Conservation (phyloP, 2,888 invertebrate genomes). For the Maniola hyperantus region DNA sequence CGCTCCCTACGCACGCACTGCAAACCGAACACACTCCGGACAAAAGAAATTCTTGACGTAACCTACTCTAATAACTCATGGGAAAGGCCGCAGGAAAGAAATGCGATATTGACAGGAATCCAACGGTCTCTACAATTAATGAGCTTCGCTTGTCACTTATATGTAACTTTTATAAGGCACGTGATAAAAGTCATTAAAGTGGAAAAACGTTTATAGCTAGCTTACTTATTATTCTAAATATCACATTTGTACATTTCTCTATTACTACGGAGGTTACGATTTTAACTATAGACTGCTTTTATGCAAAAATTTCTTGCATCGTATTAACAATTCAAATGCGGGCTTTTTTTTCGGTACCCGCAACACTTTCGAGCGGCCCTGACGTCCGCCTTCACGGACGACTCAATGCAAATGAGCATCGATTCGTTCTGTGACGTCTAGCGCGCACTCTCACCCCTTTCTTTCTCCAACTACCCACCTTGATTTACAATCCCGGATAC, state of each 20-base stretch:
- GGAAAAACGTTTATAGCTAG: conserved; percentile 7
- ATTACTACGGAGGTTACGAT: conserved; percentile 66
- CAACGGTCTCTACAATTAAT: conserved; percentile 40
- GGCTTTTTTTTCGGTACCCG: conserved; percentile 68
- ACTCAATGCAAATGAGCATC: conserved; percentile 79
- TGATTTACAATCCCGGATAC: conserved; percentile 79
- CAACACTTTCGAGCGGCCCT: conserved; percentile 78
- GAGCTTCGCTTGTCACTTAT: conserved; percentile 24
- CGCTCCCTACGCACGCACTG: conserved; percentile 66
- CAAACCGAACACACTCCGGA: conserved; percentile 46
- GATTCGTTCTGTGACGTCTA: conserved; percentile 75
- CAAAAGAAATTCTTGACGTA: conserved; percentile 69
- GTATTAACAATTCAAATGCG: conserved; percentile 79
- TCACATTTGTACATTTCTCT: conserved; percentile 22
- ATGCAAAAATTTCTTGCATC: conserved; percentile 76
- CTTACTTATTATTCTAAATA: conserved; percentile 8
- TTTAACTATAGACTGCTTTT: conserved; percentile 63
- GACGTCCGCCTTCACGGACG: conserved; percentile 74
- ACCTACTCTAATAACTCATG: conserved; percentile 53
- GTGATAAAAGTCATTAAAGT: conserved; percentile 11
- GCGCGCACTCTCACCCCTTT: conserved; percentile 79
- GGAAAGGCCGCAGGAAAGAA: conserved; percentile 43
- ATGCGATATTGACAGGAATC: conserved; percentile 44
- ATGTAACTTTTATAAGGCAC: conserved; percentile 19
- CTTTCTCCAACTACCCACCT: conserved; percentile 77